A percentile compares a stretch with the other conserved stretches of the same genome.
These are phyloP conservation scores for Drosophila neonasuta DNA, from an alignment of 2,888 invertebrate genomes.

Conservation along the genomic window DNA sequence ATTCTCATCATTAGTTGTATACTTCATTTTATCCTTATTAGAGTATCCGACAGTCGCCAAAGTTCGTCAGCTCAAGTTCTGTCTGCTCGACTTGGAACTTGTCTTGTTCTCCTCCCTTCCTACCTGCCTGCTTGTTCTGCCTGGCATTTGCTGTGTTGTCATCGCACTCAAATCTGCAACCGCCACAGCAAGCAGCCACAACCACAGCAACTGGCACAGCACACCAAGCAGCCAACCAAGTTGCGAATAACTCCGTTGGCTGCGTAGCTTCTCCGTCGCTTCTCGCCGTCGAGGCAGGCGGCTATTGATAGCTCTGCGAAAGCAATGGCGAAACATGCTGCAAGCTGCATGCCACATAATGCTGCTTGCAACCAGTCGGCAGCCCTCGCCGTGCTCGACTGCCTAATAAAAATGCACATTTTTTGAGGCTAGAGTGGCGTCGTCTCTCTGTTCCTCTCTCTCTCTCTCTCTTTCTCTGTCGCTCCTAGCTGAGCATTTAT, in stretches of 20 bases:
- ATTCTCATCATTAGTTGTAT: not conserved
- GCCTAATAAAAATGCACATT: constrained; percentile 35
- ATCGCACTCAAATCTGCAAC: constrained; percentile 70
- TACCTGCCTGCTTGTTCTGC: constrained; percentile 42
- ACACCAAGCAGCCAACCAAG: constrained; percentile 5
- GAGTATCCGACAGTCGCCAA: constrained; percentile 30
- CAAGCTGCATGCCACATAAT: constrained; percentile 8
- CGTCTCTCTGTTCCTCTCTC: constrained; percentile 1
- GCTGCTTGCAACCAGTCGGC: constrained; percentile 42
- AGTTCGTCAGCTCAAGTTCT: not conserved
- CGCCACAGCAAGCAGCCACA: constrained; percentile 38
- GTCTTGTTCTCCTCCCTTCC: constrained; percentile 41
- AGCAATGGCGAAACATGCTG: constrained; percentile 25
- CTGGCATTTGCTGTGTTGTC: constrained; percentile 49
- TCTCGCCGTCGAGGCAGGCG: constrained; percentile 9
- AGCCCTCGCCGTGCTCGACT: constrained; percentile 25
- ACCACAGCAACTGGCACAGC: not conserved
- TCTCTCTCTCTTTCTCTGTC: constrained; percentile 5
- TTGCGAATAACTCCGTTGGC: constrained; percentile 15
- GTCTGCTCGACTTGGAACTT: constrained; percentile 19
- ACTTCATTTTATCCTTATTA: not conserved
- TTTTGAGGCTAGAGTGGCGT: constrained; percentile 8
- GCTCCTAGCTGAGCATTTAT: constrained; percentile 12
- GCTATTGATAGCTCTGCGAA: constrained; percentile 23
- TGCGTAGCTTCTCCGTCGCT: constrained; percentile 13